phyloP scores from a whole-genome alignment of 2,113 vertebrate genomes.

The Corvus hawaiiensis region DNA sequence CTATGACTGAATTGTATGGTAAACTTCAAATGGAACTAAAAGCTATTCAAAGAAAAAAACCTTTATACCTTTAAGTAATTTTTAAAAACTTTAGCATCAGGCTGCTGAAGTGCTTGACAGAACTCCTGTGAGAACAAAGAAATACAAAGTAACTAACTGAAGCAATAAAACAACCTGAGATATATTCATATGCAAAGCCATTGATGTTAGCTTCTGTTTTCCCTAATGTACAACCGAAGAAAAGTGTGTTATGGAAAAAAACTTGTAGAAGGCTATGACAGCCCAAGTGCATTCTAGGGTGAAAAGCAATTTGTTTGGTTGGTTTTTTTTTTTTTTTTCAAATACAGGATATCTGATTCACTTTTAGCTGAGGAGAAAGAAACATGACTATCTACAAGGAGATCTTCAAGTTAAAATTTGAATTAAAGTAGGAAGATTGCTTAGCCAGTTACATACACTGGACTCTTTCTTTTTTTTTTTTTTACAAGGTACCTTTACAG shows the following conservation, averaged over 20 bases:
- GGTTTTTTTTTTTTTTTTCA: background rate
- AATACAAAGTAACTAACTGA: background rate
- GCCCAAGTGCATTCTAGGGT: background rate
- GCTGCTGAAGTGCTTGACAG: conserved; percentile 94
- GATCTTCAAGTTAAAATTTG: background rate
- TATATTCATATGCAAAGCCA: background rate
- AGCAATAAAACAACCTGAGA: background rate
- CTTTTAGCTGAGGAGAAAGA: background rate
- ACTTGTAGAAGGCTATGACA: background rate
- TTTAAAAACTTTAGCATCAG: conserved; percentile 95
- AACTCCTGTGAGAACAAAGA: conserved; percentile 77
- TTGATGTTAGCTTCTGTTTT: background rate
- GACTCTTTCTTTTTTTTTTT: background rate
- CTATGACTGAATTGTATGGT: background rate
- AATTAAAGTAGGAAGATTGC: background rate
- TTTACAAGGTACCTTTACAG: background rate
- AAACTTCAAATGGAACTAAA: background rate
- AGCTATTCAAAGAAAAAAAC: background rate
- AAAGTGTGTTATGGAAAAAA: background rate
- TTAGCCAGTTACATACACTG: background rate
- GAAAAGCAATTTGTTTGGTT: background rate
- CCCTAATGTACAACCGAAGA: background rate
- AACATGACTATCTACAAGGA: background rate
- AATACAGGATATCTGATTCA: background rate
- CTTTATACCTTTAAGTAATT: conserved; percentile 94